phyloP scores from a whole-genome alignment of 2,797 vertebrate genomes.

The Anas capensis region DNA sequence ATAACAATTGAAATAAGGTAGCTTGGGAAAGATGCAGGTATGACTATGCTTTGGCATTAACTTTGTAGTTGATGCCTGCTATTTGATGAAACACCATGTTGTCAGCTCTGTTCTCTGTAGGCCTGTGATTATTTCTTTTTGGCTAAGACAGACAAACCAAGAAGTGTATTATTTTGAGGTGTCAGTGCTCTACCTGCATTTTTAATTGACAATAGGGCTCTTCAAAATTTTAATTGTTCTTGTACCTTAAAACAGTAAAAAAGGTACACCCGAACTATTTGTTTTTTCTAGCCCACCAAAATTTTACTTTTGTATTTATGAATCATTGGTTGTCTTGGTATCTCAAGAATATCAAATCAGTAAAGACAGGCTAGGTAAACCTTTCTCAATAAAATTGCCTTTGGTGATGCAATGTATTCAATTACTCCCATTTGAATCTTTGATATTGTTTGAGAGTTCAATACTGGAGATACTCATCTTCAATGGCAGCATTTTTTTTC shows the following conservation, averaged over 20 bases:
- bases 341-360: not conserved
- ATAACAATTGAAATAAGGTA: not conserved
- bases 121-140: not conserved
- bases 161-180: not conserved
- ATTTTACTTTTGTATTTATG: not conserved
- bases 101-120: not conserved
- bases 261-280: not conserved
- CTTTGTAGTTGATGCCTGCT: not conserved
- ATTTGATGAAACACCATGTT: not conserved
- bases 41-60: not conserved
- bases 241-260: conserved; percentile 39
- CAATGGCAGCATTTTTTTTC: not conserved
- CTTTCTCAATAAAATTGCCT: not conserved
- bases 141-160: not conserved
- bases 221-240: not conserved
- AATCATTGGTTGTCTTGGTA: not conserved
- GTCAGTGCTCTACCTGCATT: not conserved
- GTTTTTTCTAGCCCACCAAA: not conserved
- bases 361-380: not conserved
- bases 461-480: not conserved
- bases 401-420: not conserved
- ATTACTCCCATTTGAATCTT: not conserved
- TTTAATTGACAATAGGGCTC: not conserved
- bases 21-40: too few species aligned
- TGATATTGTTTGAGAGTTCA: not conserved